Evolutionary conservation across 1,140 invertebrate genomes (phyloP).

Genomic region (Physella acuta): DNA sequence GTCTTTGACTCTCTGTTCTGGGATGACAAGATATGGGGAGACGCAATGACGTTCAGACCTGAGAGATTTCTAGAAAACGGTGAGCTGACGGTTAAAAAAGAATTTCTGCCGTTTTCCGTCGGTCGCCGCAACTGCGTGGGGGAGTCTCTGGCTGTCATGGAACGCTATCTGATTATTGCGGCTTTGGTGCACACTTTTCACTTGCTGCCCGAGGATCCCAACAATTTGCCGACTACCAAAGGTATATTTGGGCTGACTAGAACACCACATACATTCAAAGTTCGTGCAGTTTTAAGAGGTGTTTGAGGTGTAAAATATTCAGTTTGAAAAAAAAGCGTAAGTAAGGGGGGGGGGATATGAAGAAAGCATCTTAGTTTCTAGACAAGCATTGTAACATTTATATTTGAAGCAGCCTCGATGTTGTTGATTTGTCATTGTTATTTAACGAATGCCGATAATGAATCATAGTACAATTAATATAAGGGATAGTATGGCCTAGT

Average conservation of each 20-base stretch:
- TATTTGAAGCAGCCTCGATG: too few species aligned
- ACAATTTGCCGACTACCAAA: neutral
- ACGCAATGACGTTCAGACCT: constrained; percentile 72
- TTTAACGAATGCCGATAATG: too few species aligned
- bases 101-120: constrained; percentile 24
- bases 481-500: too few species aligned
- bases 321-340: too few species aligned
- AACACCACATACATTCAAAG: constrained; percentile 6
- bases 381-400: too few species aligned
- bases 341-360: too few species aligned
- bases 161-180: neutral
- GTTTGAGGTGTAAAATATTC: too few species aligned
- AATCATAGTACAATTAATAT: too few species aligned
- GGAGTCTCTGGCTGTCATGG: constrained; percentile 3
- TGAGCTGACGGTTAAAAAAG: constrained; percentile 10
- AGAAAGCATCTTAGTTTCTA: too few species aligned
- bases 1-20: constrained; percentile 45
- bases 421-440: too few species aligned
- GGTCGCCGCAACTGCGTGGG: constrained; percentile 14
- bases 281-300: neutral
- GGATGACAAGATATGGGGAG: constrained; percentile 64
- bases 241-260: neutral
- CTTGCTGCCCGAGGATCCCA: neutral
- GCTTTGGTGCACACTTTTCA: neutral
- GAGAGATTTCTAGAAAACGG: constrained; percentile 63